Percentiles rank a stretch among this genome's conserved stretches.
These are phyloP conservation scores for Platysteira castanea DNA, from an alignment of 2,113 vertebrate species.

Conservation along the genomic window DNA sequence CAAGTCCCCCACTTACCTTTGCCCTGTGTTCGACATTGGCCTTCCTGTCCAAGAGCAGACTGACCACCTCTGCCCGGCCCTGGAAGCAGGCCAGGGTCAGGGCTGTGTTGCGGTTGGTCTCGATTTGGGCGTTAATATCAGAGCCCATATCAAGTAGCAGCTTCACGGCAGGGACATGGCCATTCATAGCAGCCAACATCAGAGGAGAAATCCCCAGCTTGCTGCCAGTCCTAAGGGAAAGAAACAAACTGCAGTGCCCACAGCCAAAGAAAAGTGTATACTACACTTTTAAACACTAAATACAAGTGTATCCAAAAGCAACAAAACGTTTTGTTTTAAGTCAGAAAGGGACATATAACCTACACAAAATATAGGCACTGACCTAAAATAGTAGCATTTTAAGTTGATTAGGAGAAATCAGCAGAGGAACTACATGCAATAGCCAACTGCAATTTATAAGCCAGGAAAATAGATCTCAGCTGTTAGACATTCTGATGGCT, in stretches of 20 bases:
- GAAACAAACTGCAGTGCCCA: background rate
- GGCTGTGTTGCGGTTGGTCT: slow-evolving; percentile 98
- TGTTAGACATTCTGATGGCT: background rate
- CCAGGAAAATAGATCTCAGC: background rate
- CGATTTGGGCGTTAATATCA: slow-evolving; percentile 97
- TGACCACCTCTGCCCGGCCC: slow-evolving; percentile 96
- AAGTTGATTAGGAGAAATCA: background rate
- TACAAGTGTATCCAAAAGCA: background rate
- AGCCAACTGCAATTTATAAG: background rate
- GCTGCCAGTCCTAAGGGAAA: slow-evolving; percentile 88
- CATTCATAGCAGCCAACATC: slow-evolving; percentile 99
- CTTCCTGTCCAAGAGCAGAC: slow-evolving; percentile 94
- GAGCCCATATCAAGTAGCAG: slow-evolving; percentile 97
- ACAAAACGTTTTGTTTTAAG: background rate
- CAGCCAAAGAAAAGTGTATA: background rate
- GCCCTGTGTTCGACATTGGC: slow-evolving; percentile 98
- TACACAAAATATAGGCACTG: background rate
- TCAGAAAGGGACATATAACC: background rate
- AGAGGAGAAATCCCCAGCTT: slow-evolving; percentile 97
- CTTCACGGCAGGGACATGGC: slow-evolving; percentile 95
- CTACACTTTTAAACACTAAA: no score
- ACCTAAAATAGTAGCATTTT: background rate
- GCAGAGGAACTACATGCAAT: background rate
- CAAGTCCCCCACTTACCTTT: slow-evolving; percentile 77
- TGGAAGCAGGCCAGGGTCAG: slow-evolving; percentile 97